Conservation (phyloP, 1,140 invertebrate genomes). For the Trypoxylus dichotomus region DNA sequence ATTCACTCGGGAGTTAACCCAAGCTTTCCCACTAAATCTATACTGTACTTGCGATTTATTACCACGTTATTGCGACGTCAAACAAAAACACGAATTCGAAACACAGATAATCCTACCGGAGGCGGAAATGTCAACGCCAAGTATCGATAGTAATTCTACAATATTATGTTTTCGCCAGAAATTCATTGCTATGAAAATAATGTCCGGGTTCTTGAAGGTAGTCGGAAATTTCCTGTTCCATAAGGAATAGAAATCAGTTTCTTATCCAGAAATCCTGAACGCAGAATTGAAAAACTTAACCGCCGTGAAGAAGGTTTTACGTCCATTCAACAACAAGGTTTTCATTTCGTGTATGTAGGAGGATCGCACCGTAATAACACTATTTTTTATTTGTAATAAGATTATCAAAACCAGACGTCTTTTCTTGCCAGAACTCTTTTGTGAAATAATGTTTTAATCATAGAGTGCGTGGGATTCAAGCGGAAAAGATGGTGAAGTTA, state of each 20-base stretch:
- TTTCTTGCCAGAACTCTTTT: neutral
- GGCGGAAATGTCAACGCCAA: neutral
- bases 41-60: no score
- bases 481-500: neutral
- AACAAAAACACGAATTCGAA: neutral
- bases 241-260: neutral
- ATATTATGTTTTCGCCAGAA: neutral
- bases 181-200: neutral
- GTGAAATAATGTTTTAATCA: neutral
- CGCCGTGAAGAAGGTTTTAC: neutral
- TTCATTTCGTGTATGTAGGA: neutral
- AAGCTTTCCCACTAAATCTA: no score
- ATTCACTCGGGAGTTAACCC: no score
- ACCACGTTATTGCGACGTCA: neutral
- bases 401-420: neutral
- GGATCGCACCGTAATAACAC: neutral
- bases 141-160: neutral
- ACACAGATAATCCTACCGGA: neutral
- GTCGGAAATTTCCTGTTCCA: neutral
- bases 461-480: neutral
- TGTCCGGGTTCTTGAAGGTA: neutral
- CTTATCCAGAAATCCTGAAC: neutral
- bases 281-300: neutral
- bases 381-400: neutral
- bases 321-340: neutral